Evolutionary conservation across 2,888 invertebrate genomes (phyloP).

Genomic region (Bedellia somnulentella): DNA sequence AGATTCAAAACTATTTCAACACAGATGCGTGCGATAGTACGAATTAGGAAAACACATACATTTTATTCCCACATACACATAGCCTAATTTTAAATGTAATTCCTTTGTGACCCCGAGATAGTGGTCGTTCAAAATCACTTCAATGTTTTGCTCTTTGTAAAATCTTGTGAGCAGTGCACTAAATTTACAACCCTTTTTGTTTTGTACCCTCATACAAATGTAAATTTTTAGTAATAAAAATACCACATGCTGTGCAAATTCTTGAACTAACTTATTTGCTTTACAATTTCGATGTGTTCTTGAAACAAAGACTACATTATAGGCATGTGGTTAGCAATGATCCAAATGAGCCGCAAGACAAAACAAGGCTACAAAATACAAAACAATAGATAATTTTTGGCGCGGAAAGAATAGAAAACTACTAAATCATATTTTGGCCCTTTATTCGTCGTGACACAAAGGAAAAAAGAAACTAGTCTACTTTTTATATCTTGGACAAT

Average conservation of each 20-base stretch:
- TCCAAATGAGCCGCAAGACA: too few relatives aligned
- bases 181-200: too few relatives aligned
- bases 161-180: too few relatives aligned
- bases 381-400: background rate
- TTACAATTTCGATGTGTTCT: too few relatives aligned
- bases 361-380: background rate
- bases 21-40: constrained; percentile 15
- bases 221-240: constrained; percentile 3
- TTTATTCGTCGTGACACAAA: constrained; percentile 34
- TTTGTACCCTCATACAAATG: constrained; percentile 2
- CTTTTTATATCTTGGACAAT: constrained; percentile 20
- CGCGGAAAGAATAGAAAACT: constrained; percentile 23
- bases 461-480: constrained; percentile 28
- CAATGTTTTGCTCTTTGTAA: too few relatives aligned
- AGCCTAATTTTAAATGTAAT: constrained; percentile 26
- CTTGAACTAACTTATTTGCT: too few relatives aligned
- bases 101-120: background rate
- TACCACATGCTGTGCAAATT: constrained; percentile 1
- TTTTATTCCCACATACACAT: constrained; percentile 47
- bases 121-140: too few relatives aligned
- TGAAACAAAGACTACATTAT: too few relatives aligned
- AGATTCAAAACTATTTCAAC: constrained; percentile 21
- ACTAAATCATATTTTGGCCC: constrained; percentile 44
- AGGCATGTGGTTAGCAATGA: too few relatives aligned
- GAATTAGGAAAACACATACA: constrained; percentile 22